Percentiles rank a stretch among this genome's conserved stretches.
Conservation (phyloP, 2,888 invertebrate species). For the Unio pictorum region DNA sequence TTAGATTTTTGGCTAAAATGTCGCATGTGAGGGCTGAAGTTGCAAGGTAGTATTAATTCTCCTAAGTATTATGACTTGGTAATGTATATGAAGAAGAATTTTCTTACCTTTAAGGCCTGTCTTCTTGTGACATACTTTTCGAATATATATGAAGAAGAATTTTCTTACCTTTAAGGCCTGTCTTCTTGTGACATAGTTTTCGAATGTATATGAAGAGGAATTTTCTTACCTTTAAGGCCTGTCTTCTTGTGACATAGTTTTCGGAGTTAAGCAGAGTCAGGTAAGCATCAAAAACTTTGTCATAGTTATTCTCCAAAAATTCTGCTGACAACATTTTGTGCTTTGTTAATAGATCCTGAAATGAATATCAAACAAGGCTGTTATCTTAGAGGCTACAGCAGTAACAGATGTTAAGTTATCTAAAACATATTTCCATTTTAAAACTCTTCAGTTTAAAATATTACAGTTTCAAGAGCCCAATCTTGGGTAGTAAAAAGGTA, state of each 20-base stretch:
- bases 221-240: conserved; percentile 86
- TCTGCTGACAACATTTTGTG: conserved; percentile 90
- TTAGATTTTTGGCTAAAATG: too few relatives aligned
- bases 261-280: conserved; percentile 98
- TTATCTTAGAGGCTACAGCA: not conserved
- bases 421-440: too few relatives aligned
- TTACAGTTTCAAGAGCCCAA: too few relatives aligned
- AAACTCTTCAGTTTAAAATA: too few relatives aligned
- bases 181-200: conserved; percentile 98
- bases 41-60: too few relatives aligned
- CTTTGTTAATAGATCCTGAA: conserved; percentile 74
- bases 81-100: too few relatives aligned
- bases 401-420: too few relatives aligned
- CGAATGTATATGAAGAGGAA: too few relatives aligned
- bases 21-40: too few relatives aligned
- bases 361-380: not conserved
- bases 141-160: too few relatives aligned
- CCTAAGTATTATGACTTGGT: too few relatives aligned
- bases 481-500: too few relatives aligned
- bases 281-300: conserved; percentile 97
- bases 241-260: conserved; percentile 99
- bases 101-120: conserved; percentile 89
- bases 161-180: conserved; percentile 89
- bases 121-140: conserved; percentile 99
- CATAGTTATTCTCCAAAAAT: conserved; percentile 99